Percentiles rank a stretch among this genome's conserved stretches.
Evolutionary conservation across 2,888 invertebrate genomes (phyloP).

Genomic region (Tortricodes alternella): DNA sequence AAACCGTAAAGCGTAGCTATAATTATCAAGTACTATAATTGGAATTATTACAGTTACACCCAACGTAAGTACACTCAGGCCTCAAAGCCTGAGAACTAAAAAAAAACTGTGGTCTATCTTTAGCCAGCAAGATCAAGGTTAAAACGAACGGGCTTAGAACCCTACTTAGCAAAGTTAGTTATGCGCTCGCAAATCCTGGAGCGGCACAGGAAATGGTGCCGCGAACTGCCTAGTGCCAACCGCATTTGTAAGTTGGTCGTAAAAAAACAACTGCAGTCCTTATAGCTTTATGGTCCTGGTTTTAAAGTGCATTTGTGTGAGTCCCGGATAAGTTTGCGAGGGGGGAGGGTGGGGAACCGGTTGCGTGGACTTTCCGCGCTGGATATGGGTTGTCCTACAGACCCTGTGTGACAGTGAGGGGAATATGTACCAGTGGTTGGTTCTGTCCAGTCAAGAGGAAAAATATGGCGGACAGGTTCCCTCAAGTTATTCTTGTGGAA

Average conservation of each 20-base stretch:
- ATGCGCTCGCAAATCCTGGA: not conserved
- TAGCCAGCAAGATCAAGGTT: conserved; percentile 81
- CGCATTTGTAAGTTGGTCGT: conserved; percentile 12
- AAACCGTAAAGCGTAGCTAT: conserved; percentile 1
- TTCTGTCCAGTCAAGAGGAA: too few relatives aligned
- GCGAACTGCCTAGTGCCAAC: conserved; percentile 35
- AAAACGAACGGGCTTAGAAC: conserved; percentile 37
- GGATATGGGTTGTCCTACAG: conserved; percentile 81
- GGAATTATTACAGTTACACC: conserved; percentile 5
- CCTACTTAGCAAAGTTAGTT: conserved; percentile 6
- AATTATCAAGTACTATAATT: conserved; percentile 17
- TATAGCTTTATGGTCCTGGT: conserved; percentile 35
- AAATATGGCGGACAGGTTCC: too few relatives aligned
- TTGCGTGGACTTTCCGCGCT: conserved; percentile 62
- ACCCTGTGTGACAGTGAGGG: conserved; percentile 77
- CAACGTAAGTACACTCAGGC: conserved; percentile 13
- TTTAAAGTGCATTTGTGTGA: conserved; percentile 39
- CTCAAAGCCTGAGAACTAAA: conserved; percentile 26
- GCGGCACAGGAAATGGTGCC: not conserved
- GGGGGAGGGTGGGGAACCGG: conserved; percentile 56
- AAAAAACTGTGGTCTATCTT: conserved; percentile 57
- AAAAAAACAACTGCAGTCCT: conserved; percentile 35
- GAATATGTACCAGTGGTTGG: conserved; percentile 31
- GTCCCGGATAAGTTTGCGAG: conserved; percentile 69
- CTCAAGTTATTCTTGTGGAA: too few relatives aligned